Base-by-base conservation (phyloP, 1,140 invertebrate genomes). In the Psix sp. region DNA sequence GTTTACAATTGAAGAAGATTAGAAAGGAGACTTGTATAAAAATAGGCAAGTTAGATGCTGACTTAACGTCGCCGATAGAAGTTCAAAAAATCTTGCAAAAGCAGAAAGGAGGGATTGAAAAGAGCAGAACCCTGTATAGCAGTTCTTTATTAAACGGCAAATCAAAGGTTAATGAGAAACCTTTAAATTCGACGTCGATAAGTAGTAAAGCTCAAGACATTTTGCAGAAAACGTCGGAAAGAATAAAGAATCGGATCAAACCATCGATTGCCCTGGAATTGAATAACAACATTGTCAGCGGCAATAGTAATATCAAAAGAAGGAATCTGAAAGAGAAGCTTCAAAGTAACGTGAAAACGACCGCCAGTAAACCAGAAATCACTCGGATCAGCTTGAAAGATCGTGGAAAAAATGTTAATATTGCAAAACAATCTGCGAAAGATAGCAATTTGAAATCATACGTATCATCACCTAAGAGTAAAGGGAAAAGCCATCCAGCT, bases 41-140 rank as follows among this genome's bases (percentile, higher is more conserved):
- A 54, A 73, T 89, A 4, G 82, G 82, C 16, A 87, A 84, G 67
- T 88, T 87, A 2, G 86, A 89, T 0, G 24, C 42, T 0, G 89
- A 90, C 35, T 76, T 92, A 1, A 84, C 90, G 20, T 90, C 90
- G 1, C 88, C 90, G 0, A 85, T 85, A 24, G 90, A 92, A 75
- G 89, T 90, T 1, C 89, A 88, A 49, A 91, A 90, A 77, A 88
- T 87, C 1, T 77, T 91, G 15, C 88, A 87, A 14, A 88, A 83
- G 38, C 81, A 82, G 14, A n/a, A n/a, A n/a, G n/a, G n/a, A n/a
- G n/a, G n/a, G n/a, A n/a, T n/a, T n/a, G n/a, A n/a, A n/a, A n/a
- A n/a, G n/a, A n/a, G n/a, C 76, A 84, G 83, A 16, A 77, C 81
- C 10, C 45, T 84, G 7, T 84, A 85, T 60, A 81, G 80, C 13